Conservation (phyloP, 1,140 invertebrate species). For the Apolygus lucorum region DNA sequence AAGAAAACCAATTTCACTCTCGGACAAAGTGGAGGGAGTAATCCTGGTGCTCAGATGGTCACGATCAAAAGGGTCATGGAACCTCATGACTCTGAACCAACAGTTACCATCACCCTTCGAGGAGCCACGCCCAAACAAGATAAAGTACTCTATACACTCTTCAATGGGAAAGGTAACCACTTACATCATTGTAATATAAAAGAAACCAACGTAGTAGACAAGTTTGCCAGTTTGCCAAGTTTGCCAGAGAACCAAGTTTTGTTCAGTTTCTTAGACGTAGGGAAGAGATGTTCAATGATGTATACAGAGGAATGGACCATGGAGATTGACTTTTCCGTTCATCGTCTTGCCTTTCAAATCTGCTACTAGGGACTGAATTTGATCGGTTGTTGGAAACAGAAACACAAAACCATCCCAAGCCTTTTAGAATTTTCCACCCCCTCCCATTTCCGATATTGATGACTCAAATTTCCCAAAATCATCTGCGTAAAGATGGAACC, state of each 20-base stretch:
- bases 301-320: too few relatives aligned
- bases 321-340: too few relatives aligned
- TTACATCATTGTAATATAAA: not conserved
- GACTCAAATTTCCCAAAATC: too few relatives aligned
- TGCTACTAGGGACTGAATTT: too few relatives aligned
- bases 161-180: constrained; percentile 51
- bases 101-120: constrained; percentile 64
- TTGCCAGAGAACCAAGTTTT: constrained; percentile 28
- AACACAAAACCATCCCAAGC: too few relatives aligned
- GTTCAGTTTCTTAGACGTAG: constrained; percentile 26
- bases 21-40: not conserved
- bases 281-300: too few relatives aligned
- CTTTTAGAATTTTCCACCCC: too few relatives aligned
- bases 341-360: too few relatives aligned
- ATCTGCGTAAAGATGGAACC: too few relatives aligned
- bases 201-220: too few relatives aligned
- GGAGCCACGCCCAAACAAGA: constrained; percentile 64
- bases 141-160: constrained; percentile 59
- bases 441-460: too few relatives aligned
- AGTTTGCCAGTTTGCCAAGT: constrained; percentile 1
- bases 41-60: constrained; percentile 51
- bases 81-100: constrained; percentile 53
- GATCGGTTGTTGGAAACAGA: too few relatives aligned
- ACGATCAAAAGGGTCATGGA: constrained; percentile 62
- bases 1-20: constrained; percentile 12